Conservation (phyloP, 23 tunicate species). For the Ciona savignyi region DNA sequence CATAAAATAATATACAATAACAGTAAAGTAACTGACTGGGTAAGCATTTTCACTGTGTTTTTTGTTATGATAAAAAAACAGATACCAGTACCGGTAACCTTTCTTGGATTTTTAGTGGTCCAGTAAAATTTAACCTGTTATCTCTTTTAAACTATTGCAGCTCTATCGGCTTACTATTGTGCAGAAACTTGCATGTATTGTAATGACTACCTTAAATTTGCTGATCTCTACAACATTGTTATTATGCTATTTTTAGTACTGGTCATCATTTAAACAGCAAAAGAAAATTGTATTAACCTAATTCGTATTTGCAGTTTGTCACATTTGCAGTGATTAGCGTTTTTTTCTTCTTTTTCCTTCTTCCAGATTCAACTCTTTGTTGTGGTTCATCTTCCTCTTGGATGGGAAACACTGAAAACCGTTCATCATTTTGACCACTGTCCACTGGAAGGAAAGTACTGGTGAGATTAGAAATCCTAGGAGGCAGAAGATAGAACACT, state of each 20-base stretch:
- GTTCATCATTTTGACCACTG: slow-evolving; percentile 24
- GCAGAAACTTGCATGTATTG: too few species aligned
- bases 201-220: background rate
- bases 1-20: too few species aligned
- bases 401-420: slow-evolving; percentile 10
- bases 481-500: too few species aligned
- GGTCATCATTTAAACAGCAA: background rate
- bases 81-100: too few species aligned
- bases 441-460: slow-evolving; percentile 17
- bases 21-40: too few species aligned
- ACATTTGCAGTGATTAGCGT: slow-evolving; percentile 48
- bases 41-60: too few species aligned
- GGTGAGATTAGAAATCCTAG: too few species aligned
- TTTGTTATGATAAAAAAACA: too few species aligned
- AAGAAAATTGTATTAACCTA: slow-evolving; percentile 35
- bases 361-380: slow-evolving; percentile 1
- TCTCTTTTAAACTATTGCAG: too few species aligned
- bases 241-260: background rate
- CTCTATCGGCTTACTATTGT: too few species aligned
- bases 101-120: too few species aligned
- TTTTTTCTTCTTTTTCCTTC: slow-evolving; percentile 34
- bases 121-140: too few species aligned
- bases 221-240: background rate
- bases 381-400: slow-evolving; percentile 12
- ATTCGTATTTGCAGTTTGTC: slow-evolving; percentile 60